Evolutionary conservation across 2,797 vertebrate genomes (phyloP), one percentile per base, ranked within the genome.

Genomic region (Fistularia tabacaria): DNA sequence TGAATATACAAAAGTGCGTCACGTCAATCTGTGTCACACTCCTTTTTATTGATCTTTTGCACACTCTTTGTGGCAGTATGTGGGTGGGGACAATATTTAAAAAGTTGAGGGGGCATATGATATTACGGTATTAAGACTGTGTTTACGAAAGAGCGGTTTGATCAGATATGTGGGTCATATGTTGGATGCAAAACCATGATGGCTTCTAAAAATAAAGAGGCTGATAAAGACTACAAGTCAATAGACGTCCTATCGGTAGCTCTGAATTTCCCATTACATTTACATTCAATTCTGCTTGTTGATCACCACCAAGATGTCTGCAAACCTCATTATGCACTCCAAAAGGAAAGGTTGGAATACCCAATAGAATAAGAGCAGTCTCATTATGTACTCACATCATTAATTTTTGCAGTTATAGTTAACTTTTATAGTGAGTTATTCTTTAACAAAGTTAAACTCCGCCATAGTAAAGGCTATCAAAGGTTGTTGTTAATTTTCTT

Each of bases 1-100:
- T 86, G 84, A 86, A 86, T 81, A 74, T 73, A 74, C 74, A 77
- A 88, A 90, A 89, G 86, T 79, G 47, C 77, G 54, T 82, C 79
- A 60, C 79, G 82, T 90, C 87, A 89, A 84, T 89, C 89, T 77
- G 67, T 84, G 77, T 85, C 83, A 80, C 51, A 38, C 62, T 74
- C 63, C 58, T 46, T 58, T 55, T 82, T 76, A 79, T 68, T 88
- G 79, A 88, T 89, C 75, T 87, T 80, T 55, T 6, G 42, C 36
- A 38, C 46, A 71, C 59, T 49, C 70, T 76, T 73, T 50, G 57
- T 82, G 85, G 84, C 80, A 77, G 75, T 51, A 14, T 51, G 84
- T 83, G 74, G 82, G 82, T 67, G 68, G 81, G 51, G 25, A 75
- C 61, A 5, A 25, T 25, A 77, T 76, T 70, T 69, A 46, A 68